Conservation (phyloP, 2,113 vertebrate species). For the Apaloderma vittatum region DNA sequence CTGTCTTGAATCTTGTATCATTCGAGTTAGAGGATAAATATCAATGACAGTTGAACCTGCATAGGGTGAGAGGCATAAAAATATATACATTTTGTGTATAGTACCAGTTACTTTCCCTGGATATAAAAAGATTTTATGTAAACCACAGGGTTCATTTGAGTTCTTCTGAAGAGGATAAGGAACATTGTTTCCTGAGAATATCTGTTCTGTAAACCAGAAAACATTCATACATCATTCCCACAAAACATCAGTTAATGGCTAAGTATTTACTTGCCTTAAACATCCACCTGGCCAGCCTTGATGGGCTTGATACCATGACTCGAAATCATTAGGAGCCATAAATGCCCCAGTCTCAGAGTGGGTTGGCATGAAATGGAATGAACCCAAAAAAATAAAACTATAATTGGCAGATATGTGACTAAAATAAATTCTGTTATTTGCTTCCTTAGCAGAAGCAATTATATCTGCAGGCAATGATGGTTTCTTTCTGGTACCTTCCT, state of each 20-base stretch:
- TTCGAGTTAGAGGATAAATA: slow-evolving; percentile 75
- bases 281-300: not conserved
- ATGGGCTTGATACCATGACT: not conserved
- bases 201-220: not conserved
- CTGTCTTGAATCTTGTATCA: slow-evolving; percentile 73
- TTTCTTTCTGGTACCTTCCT: not conserved
- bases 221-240: not conserved
- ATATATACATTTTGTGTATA: not conserved
- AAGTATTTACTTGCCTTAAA: not conserved
- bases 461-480: not conserved
- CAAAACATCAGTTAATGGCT: not conserved
- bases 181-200: not conserved
- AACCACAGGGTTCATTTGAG: not conserved
- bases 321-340: not conserved
- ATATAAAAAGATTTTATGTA: not conserved
- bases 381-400: not conserved
- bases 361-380: not conserved
- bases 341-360: not conserved
- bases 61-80: not conserved
- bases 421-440: not conserved
- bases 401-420: not conserved
- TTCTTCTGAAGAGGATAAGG: not conserved
- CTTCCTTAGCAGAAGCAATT: not conserved
- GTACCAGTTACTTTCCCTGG: not conserved
- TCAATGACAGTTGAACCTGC: slow-evolving; percentile 75